Evolutionary conservation across 2,888 invertebrate species (phyloP), one percentile per base, ranked within the genome.

Genomic region (Meloe dianella): DNA sequence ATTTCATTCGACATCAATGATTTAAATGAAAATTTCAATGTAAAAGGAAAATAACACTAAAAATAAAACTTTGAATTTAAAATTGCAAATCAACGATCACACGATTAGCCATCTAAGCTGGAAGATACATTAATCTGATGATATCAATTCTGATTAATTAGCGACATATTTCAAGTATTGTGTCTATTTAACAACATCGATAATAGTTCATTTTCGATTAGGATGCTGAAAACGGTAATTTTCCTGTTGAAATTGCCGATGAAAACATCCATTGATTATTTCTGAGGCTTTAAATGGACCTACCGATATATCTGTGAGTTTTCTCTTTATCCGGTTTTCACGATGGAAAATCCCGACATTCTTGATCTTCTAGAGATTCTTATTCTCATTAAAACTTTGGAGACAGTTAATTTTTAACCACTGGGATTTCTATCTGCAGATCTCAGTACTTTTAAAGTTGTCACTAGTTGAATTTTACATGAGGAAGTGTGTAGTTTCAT

Each of bases 71-170:
- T 32, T 32, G 7, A 7, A 7, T 32, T 32, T 32, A 32, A 6
- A 32, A 32, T 32, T 32, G 32, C 32, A 32, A 32, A 32, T 32
- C 32, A 10, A 32, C 32, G 9, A 32, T 7, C 2, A 27, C 27
- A 4, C 12, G 14, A 35, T 35, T 10, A 35, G 3, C 14, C 41
- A n/a, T 17, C 17, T 35, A 35, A 35, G 12, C 12, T 35, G 12
- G 2, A 35, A 35, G 27, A 35, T 12, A 7, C 14, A 35, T 35
- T 35, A 1, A 1, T 9, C 3, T 41, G 17, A 41, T 17, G 41
- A 41, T 41, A n/a, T 41, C 41, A 41, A 17, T 41, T 12, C 41
- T 41, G 41, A n/a, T 17, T 41, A 41, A 41, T 41, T 41, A 41
- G 17, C n/a, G 5, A 17, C 41, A 41, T n/a, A 17, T 17, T 5